These are phyloP conservation scores for Syngnathus scovelli DNA, from an alignment of 2,113 vertebrate species.

Conservation along the genomic window DNA sequence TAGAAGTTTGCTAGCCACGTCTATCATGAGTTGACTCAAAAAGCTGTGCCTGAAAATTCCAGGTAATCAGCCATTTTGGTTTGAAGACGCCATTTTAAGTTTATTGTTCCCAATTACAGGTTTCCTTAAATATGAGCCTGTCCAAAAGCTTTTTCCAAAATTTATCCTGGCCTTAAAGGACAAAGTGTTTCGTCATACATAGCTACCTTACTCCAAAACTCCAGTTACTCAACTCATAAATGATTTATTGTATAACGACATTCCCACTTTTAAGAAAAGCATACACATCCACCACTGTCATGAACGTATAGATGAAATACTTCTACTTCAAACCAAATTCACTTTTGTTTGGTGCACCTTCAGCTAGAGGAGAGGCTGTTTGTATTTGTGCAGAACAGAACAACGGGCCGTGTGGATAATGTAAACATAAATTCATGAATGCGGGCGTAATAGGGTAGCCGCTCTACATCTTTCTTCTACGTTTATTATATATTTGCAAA, in stretches of 20 bases:
- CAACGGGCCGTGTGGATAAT: slow-evolving; percentile 62
- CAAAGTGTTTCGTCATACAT: neutral
- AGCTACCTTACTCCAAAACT: neutral
- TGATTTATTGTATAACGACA: neutral
- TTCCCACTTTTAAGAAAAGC: neutral
- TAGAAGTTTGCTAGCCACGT: too few relatives aligned
- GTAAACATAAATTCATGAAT: slow-evolving; percentile 67
- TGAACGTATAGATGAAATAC: neutral
- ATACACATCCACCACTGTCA: neutral
- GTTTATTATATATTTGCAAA: slow-evolving; percentile 42
- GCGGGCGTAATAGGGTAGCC: slow-evolving; percentile 59
- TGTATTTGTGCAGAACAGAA: slow-evolving; percentile 58
- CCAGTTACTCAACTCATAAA: neutral
- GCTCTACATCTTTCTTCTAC: slow-evolving; percentile 62
- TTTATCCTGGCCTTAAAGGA: neutral
- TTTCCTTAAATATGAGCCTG: neutral
- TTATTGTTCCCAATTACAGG: too few relatives aligned
- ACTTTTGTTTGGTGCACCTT: neutral
- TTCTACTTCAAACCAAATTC: neutral
- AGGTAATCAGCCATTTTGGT: too few relatives aligned
- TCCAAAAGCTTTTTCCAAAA: neutral
- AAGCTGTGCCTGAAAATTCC: too few relatives aligned
- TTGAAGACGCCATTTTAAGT: too few relatives aligned
- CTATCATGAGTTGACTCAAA: too few relatives aligned
- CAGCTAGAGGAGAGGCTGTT: slow-evolving; percentile 29